These are phyloP conservation scores for Drosophila tsacasi DNA, from an alignment of 1,140 invertebrate species.

Conservation along the genomic window DNA sequence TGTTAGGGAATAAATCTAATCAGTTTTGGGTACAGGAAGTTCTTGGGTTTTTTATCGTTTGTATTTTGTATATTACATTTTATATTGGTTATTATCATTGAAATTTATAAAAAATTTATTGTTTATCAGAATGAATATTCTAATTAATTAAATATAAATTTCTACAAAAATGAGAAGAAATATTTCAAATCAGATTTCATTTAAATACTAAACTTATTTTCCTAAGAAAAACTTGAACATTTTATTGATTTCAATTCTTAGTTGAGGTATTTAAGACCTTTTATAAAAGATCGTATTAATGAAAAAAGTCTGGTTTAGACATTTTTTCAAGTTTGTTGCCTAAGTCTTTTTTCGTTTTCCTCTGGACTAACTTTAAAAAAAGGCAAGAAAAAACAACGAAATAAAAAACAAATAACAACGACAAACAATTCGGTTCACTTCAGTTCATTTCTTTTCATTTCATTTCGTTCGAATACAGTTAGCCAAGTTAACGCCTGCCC, in stretches of 20 bases:
- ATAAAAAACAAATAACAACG: neutral
- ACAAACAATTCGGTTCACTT: conserved; percentile 60
- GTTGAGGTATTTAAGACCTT: no score
- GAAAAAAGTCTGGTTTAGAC: no score
- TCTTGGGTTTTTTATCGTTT: neutral
- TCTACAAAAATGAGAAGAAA: no score
- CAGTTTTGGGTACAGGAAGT: neutral
- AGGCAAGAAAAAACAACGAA: neutral
- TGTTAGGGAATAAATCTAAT: neutral
- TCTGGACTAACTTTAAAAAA: neutral
- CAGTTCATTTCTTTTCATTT: conserved; percentile 69
- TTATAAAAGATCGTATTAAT: no score
- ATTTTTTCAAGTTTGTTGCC: conserved; percentile 62
- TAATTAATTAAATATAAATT: no score
- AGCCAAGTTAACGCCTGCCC: conserved; percentile 37
- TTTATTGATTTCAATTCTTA: no score
- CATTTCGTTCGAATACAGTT: conserved; percentile 67
- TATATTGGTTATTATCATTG: neutral
- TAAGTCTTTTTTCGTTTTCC: conserved; percentile 74
- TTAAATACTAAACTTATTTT: no score
- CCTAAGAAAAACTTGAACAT: no score
- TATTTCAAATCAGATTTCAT: no score
- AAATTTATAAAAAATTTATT: neutral
- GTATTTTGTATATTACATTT: neutral
- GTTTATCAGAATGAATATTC: neutral